phyloP scores from a whole-genome alignment of 1,140 invertebrate species.

The Euwallacea fornicatus region DNA sequence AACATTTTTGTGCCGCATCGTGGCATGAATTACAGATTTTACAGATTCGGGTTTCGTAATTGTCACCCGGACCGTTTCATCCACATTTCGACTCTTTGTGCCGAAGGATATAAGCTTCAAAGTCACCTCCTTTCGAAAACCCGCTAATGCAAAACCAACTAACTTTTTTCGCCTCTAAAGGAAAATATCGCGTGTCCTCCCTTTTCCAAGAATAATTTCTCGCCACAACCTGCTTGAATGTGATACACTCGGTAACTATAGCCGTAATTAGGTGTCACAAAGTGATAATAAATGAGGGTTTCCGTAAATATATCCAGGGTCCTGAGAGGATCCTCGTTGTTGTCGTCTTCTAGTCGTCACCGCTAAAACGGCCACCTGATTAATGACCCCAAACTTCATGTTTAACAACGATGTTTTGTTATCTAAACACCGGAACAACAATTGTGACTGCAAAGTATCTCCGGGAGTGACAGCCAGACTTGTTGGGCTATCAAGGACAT shows the following conservation, averaged over 20 bases:
- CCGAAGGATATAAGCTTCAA: not conserved
- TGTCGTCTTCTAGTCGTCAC: constrained; percentile 43
- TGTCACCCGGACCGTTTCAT: constrained; percentile 7
- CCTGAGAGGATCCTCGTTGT: constrained; percentile 40
- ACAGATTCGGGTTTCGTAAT: constrained; percentile 4
- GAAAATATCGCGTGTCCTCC: constrained; percentile 11
- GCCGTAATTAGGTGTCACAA: constrained; percentile 48
- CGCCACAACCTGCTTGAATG: constrained; percentile 12
- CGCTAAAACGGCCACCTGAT: constrained; percentile 43
- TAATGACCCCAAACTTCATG: constrained; percentile 49
- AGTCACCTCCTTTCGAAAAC: not conserved
- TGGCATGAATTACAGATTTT: constrained; percentile 29
- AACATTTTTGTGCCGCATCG: constrained; percentile 29
- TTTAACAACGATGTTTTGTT: constrained; percentile 49
- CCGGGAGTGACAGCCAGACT: constrained; percentile 23
- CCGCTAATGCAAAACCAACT: not conserved
- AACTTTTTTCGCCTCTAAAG: not conserved
- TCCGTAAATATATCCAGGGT: constrained; percentile 38
- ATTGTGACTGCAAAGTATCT: constrained; percentile 42
- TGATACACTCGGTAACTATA: constrained; percentile 37
- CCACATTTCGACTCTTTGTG: not conserved
- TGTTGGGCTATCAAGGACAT: constrained; percentile 31
- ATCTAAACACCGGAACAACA: constrained; percentile 49
- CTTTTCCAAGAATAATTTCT: constrained; percentile 5
- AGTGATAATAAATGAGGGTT: constrained; percentile 48